phyloP scores from a whole-genome alignment of 2,113 vertebrate species.

The Podarcis muralis region DNA sequence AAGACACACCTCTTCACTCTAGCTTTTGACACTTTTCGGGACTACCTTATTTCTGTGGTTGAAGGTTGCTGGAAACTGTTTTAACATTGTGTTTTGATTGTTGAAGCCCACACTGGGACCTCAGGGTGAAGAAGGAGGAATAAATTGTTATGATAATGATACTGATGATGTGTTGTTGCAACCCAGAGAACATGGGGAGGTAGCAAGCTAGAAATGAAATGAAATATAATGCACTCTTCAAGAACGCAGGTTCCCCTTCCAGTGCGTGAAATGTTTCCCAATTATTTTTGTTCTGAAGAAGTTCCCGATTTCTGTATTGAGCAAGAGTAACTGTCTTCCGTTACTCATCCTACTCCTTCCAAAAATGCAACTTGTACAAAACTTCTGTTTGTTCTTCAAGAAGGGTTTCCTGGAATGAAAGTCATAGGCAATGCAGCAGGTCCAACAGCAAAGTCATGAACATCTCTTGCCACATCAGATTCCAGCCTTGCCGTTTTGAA shows the following conservation, averaged over 20 bases:
- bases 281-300: constrained; percentile 20
- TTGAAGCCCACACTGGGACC: too few species aligned
- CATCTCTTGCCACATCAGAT: constrained; percentile 61
- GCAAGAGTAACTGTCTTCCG: background rate
- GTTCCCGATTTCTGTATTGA: constrained; percentile 1
- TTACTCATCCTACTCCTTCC: background rate
- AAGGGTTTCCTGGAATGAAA: constrained; percentile 64
- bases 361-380: background rate
- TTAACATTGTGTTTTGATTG: too few species aligned
- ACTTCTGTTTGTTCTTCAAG: constrained; percentile 7
- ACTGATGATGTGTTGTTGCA: background rate
- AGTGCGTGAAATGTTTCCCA: background rate
- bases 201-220: background rate
- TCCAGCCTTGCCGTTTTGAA: constrained; percentile 45
- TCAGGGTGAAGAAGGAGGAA: too few species aligned
- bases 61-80: too few species aligned
- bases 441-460: constrained; percentile 62
- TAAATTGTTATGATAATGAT: too few species aligned
- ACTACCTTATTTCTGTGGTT: too few species aligned
- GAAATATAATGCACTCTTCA: background rate
- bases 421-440: constrained; percentile 35
- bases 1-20: too few species aligned
- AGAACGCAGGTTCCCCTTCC: background rate
- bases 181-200: background rate
- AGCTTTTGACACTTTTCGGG: too few species aligned